Conservation (phyloP, 2,113 vertebrate genomes). For the Mola mola region DNA sequence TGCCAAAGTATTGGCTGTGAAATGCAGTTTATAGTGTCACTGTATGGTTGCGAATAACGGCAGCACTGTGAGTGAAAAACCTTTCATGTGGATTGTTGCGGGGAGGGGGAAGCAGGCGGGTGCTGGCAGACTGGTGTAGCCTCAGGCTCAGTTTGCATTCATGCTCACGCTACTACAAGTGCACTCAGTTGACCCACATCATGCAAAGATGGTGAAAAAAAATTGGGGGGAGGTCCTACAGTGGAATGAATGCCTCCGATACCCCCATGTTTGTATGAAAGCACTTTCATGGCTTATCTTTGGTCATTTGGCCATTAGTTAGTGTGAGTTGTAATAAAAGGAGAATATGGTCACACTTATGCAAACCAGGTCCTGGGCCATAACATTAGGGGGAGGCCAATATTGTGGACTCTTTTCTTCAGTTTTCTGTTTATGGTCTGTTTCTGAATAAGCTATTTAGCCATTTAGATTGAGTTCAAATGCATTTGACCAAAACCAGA, state of each 20-base stretch:
- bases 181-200: constrained; percentile 72
- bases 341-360: too few relatives aligned
- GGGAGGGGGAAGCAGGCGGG: constrained; percentile 10
- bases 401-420: too few relatives aligned
- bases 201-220: constrained; percentile 29
- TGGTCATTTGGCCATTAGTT: neutral
- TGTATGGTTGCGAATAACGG: neutral
- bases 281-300: constrained; percentile 1
- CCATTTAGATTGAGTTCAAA: too few relatives aligned
- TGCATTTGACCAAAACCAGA: too few relatives aligned
- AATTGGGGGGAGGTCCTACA: neutral
- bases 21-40: too few relatives aligned
- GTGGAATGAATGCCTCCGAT: neutral
- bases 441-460: too few relatives aligned
- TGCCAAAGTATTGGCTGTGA: too few relatives aligned
- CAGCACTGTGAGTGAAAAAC: constrained; percentile 11
- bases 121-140: constrained; percentile 47
- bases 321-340: too few relatives aligned
- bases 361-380: too few relatives aligned
- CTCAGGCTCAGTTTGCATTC: constrained; percentile 52
- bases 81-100: neutral
- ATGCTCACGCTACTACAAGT: constrained; percentile 59
- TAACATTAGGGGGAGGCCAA: too few relatives aligned
- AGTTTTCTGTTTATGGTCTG: too few relatives aligned
- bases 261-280: too few relatives aligned